These are phyloP conservation scores for Coecobrya sp. DNA, from an alignment of 2,888 invertebrate genomes.

Conservation along the genomic window DNA sequence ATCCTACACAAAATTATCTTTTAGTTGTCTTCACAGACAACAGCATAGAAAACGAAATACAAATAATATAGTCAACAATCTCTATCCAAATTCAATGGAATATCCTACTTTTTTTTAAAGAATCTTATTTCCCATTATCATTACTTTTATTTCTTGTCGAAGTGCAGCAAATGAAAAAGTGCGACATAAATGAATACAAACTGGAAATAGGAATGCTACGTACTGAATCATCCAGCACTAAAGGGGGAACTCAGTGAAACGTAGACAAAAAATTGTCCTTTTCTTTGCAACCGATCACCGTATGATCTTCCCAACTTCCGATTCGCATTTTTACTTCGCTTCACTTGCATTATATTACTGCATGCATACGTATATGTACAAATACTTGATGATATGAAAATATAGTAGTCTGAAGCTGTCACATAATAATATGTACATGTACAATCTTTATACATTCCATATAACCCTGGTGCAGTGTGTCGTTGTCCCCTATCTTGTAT, in stretches of 20 bases:
- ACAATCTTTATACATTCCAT: not conserved
- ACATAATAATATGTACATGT: not conserved
- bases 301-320: constrained; percentile 86
- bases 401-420: not conserved
- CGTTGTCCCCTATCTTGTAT: not conserved
- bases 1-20: too few species aligned
- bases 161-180: not conserved
- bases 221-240: constrained; percentile 7
- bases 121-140: not conserved
- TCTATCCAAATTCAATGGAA: constrained; percentile 3
- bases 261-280: constrained; percentile 75
- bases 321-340: constrained; percentile 84
- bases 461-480: not conserved
- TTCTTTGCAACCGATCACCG: constrained; percentile 85
- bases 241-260: constrained; percentile 31
- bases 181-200: constrained; percentile 14
- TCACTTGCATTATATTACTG: constrained; percentile 70
- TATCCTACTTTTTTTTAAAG: not conserved
- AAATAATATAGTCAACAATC: not conserved
- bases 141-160: not conserved
- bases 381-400: constrained; percentile 32
- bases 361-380: too few species aligned
- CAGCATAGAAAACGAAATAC: not conserved
- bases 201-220: not conserved
- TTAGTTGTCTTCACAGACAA: too few species aligned